Conservation (phyloP, 2,797 vertebrate species). For the Potorous gilbertii region DNA sequence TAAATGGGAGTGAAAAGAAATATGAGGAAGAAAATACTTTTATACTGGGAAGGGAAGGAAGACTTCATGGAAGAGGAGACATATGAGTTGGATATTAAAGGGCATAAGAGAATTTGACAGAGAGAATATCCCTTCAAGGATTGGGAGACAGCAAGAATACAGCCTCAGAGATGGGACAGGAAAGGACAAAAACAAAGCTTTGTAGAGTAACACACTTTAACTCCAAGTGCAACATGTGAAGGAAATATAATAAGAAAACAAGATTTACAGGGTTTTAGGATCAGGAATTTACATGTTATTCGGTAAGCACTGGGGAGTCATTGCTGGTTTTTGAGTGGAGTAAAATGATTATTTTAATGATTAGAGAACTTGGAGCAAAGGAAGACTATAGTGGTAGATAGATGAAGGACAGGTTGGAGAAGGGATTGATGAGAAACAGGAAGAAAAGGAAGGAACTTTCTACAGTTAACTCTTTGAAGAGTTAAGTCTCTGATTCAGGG, state of each 20-base stretch:
- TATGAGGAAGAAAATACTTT: not conserved
- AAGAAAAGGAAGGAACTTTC: not conserved
- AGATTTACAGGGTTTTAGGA: not conserved
- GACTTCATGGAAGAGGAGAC: constrained; percentile 9
- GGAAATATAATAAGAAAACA: not conserved
- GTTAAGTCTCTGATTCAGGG: too few species aligned
- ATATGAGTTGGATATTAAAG: not conserved
- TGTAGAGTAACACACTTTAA: not conserved
- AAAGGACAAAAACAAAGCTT: not conserved
- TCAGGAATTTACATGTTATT: not conserved
- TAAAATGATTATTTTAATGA: not conserved
- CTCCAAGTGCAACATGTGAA: not conserved
- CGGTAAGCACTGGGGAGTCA: not conserved
- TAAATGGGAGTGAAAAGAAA: not conserved
- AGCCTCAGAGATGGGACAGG: not conserved
- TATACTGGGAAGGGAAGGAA: not conserved
- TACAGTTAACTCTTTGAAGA: not conserved
- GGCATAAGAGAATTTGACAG: not conserved
- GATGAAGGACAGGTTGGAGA: not conserved
- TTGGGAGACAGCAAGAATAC: not conserved
- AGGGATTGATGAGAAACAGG: not conserved
- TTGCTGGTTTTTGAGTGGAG: not conserved
- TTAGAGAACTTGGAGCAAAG: not conserved
- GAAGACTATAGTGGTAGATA: not conserved
- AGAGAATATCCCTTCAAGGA: not conserved